Percentiles rank a stretch among this genome's conserved stretches.
phyloP scores from a whole-genome alignment of 2,888 invertebrate species.

The Lysandra bellargus region DNA sequence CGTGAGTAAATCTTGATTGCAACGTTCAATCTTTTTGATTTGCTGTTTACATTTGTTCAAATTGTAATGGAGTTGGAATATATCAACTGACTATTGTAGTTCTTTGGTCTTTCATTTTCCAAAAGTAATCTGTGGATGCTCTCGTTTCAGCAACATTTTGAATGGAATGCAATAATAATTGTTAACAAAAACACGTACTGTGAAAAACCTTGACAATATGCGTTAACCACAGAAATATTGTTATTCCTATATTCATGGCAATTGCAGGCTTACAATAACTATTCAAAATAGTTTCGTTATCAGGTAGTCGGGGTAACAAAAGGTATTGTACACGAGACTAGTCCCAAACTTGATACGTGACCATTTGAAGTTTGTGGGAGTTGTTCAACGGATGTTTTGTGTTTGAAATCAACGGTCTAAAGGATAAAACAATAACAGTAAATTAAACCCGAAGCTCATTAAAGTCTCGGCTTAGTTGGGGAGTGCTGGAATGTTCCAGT shows the following conservation, averaged over 20 bases:
- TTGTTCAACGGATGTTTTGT: constrained; percentile 57
- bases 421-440: constrained; percentile 74
- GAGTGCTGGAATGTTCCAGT: constrained; percentile 46
- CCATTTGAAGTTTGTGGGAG: constrained; percentile 50
- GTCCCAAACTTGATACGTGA: constrained; percentile 42
- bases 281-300: not conserved
- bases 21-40: not conserved
- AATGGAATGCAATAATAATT: not conserved
- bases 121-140: not conserved
- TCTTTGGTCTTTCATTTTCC: not conserved
- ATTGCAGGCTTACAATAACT: not conserved
- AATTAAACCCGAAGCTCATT: constrained; percentile 75
- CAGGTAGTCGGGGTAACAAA: not conserved
- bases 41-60: not conserved
- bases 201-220: not conserved
- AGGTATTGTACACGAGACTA: not conserved
- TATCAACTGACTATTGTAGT: not conserved
- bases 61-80: not conserved
- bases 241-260: not conserved
- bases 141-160: not conserved
- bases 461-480: constrained; percentile 53
- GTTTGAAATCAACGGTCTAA: constrained; percentile 57
- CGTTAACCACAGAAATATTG: not conserved
- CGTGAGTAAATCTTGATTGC: not conserved
- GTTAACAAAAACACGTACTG: not conserved